phyloP scores from a whole-genome alignment of 2,888 invertebrate genomes.

The Agrochola circellaris region DNA sequence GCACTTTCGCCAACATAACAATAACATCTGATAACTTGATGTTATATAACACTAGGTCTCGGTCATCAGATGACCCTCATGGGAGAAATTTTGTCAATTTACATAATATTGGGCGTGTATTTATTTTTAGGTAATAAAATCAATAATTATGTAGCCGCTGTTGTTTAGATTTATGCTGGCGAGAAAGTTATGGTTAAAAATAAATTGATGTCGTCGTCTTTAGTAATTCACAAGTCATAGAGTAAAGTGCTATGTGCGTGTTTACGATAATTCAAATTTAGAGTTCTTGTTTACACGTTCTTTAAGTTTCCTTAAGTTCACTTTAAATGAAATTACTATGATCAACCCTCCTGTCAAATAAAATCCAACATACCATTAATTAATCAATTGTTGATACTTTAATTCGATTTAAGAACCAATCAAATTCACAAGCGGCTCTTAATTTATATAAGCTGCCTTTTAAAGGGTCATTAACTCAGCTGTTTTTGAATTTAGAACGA shows the following conservation, averaged over 20 bases:
- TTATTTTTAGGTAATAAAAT: constrained; percentile 45
- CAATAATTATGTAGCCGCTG: constrained; percentile 41
- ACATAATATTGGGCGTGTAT: constrained; percentile 66
- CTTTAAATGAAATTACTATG: constrained; percentile 7
- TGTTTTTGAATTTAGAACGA: constrained; percentile 48
- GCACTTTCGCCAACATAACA: constrained; percentile 82
- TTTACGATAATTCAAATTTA: neutral
- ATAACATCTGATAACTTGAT: constrained; percentile 57
- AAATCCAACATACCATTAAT: neutral
- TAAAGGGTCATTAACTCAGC: constrained; percentile 41
- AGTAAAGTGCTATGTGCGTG: neutral
- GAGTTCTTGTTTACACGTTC: neutral
- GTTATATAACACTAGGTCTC: constrained; percentile 83
- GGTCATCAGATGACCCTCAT: constrained; percentile 79
- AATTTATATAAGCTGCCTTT: constrained; percentile 51
- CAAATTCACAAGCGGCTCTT: constrained; percentile 26
- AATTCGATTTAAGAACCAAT: constrained; percentile 35
- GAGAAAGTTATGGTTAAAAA: constrained; percentile 39
- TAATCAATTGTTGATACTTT: constrained; percentile 18
- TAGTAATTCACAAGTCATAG: neutral
- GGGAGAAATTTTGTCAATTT: constrained; percentile 70
- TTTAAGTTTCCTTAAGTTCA: neutral
- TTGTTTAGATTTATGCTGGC: constrained; percentile 17
- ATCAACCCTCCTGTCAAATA: neutral
- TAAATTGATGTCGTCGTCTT: neutral